A percentile compares a stretch with the other conserved stretches of the same genome.
Conservation (phyloP, 2,888 invertebrate species). For the Euplexia lucipara region DNA sequence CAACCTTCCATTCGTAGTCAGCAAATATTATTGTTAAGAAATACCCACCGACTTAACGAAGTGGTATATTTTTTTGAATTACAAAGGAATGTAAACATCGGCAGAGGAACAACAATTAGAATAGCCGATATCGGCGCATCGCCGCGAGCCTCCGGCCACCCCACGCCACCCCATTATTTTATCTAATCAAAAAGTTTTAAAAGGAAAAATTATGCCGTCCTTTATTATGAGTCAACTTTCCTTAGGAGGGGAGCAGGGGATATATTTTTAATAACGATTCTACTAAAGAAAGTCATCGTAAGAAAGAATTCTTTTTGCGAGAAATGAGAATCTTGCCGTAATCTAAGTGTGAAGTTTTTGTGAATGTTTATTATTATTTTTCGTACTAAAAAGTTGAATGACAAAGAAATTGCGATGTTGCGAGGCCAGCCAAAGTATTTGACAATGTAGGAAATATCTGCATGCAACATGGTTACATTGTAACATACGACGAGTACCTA, state of each 20-base stretch:
- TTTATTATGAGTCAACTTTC: slow-evolving; percentile 91
- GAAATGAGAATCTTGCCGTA: slow-evolving; percentile 73
- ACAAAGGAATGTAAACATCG: slow-evolving; percentile 86
- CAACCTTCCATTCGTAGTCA: slow-evolving; percentile 64
- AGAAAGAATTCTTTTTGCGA: slow-evolving; percentile 74
- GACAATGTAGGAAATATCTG: slow-evolving; percentile 11
- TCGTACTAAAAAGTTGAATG: slow-evolving; percentile 56
- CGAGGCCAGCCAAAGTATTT: slow-evolving; percentile 11
- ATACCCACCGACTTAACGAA: slow-evolving; percentile 69
- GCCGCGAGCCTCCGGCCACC: slow-evolving; percentile 82
- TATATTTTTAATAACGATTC: slow-evolving; percentile 90
- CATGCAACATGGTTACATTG: background rate
- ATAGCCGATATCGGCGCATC: slow-evolving; percentile 88
- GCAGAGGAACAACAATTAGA: slow-evolving; percentile 89
- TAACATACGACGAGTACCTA: no score
- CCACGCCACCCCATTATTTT: slow-evolving; percentile 90
- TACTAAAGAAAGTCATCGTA: slow-evolving; percentile 82
- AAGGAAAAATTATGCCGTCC: slow-evolving; percentile 91
- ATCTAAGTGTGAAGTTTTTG: slow-evolving; percentile 76
- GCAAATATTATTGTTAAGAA: slow-evolving; percentile 66
- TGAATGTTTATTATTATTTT: slow-evolving; percentile 63
- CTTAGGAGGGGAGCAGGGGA: slow-evolving; percentile 86
- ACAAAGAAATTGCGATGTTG: slow-evolving; percentile 29
- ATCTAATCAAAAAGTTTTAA: slow-evolving; percentile 92
- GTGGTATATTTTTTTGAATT: slow-evolving; percentile 75